A percentile compares a stretch with the other conserved stretches of the same genome.
phyloP scores from a whole-genome alignment of 1,140 invertebrate genomes.

The Lycorma delicatula region DNA sequence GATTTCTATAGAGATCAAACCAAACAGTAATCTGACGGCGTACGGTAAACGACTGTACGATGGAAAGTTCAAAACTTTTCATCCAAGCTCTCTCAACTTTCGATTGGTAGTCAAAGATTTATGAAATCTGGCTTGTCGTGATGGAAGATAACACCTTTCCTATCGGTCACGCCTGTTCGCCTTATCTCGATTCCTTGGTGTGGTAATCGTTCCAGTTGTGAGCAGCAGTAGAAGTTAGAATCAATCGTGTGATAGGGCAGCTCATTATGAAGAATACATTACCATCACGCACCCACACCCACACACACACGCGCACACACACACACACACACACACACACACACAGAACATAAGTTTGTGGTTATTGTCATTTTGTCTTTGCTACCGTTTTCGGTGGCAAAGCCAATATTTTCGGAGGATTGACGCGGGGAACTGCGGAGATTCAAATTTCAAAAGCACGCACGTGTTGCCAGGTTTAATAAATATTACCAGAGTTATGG shows the following conservation, averaged over 20 bases:
- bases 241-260: not conserved
- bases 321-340: not conserved
- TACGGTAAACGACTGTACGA: too few relatives aligned
- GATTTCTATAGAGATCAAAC: too few relatives aligned
- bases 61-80: too few relatives aligned
- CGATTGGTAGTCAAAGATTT: too few relatives aligned
- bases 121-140: not conserved
- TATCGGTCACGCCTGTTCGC: not conserved
- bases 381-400: too few relatives aligned
- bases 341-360: not conserved
- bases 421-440: not conserved
- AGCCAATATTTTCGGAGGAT: not conserved
- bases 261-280: not conserved
- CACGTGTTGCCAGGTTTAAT: not conserved
- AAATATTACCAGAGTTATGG: too few relatives aligned
- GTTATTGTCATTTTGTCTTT: not conserved
- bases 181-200: too few relatives aligned
- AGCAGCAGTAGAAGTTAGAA: too few relatives aligned
- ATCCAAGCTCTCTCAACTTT: too few relatives aligned
- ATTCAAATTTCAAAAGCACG: not conserved
- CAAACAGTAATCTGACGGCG: too few relatives aligned
- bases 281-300: not conserved
- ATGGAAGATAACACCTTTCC: not conserved
- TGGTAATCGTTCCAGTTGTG: too few relatives aligned
- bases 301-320: not conserved